Evolutionary conservation across 1,140 invertebrate species (phyloP).

Genomic region (Psix sp.): DNA sequence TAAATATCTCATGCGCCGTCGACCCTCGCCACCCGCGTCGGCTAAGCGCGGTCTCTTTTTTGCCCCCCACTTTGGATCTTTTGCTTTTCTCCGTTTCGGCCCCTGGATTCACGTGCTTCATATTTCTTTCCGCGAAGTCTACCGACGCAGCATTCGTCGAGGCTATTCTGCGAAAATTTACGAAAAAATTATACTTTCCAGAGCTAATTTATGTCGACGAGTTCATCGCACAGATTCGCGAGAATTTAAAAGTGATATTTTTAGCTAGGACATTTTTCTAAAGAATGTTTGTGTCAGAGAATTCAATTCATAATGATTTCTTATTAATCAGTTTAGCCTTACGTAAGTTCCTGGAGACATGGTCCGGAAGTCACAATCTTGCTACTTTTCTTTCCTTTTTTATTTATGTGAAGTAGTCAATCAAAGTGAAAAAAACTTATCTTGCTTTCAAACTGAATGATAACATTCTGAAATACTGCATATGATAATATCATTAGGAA

Average conservation of each 20-base stretch:
- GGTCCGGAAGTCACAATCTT: conserved; percentile 20
- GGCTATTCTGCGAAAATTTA: conserved; percentile 19
- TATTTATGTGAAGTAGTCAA: conserved; percentile 18
- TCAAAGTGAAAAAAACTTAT: too few species aligned
- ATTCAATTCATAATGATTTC: conserved; percentile 24
- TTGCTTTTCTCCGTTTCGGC: conserved; percentile 15
- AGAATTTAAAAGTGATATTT: conserved; percentile 12
- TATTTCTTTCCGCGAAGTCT: conserved; percentile 41
- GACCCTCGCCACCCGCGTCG: conserved; percentile 56
- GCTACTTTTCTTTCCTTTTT: conserved; percentile 2
- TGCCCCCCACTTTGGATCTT: conserved; percentile 1
- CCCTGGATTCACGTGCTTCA: conserved; percentile 13
- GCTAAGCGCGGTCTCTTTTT: conserved; percentile 37
- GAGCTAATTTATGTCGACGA: conserved; percentile 15
- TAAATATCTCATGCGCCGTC: conserved; percentile 62
- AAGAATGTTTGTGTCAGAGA: not conserved
- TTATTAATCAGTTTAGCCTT: conserved; percentile 15
- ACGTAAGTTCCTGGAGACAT: not conserved
- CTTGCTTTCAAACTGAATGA: too few species aligned
- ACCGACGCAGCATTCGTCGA: conserved; percentile 18
- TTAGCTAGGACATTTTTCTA: not conserved
- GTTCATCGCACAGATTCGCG: conserved; percentile 1
- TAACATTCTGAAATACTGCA: too few species aligned
- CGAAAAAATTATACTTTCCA: conserved; percentile 17
- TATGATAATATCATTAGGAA: too few species aligned